Base-by-base conservation (phyloP, 2,797 vertebrate genomes). In the Acanthurus lineatus region DNA sequence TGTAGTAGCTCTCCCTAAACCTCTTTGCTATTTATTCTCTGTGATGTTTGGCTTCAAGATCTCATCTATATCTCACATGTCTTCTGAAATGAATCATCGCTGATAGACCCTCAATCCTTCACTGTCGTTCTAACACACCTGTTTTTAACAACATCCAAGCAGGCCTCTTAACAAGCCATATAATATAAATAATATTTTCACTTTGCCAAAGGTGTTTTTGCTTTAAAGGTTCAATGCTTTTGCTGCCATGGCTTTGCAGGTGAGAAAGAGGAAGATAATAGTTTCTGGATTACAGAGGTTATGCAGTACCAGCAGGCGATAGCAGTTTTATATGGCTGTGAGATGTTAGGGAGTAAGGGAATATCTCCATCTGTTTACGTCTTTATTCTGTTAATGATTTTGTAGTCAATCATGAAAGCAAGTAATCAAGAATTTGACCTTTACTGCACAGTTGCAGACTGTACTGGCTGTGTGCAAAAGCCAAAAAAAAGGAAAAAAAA, bases 51-150 rank as follows among this genome's bases (percentile, higher is more conserved):
- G 17, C 17, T 9, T 64, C 7, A 8, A 67, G 19, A 56, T 38
- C 10, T 68, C 64, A 81, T 75, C 60, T 84, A 70, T 60, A 57
- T 52, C 60, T 81, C 42, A 76, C 56, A 16, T 67, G 73, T 57
- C 38, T 57, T 44, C 15, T 69, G n/a, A 72, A 19, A 25, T 65
- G 15, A 76, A 35, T 74, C n/a, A 67, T 77, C 32, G 54, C 19
- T 53, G 10, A 66, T 44, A 47, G 19, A 53, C 66, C 25, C 54
- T 54, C 16, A 63, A 42, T 10, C 57, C 12, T 19, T 40, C 52
- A 19, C 59, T 28, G 51, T 69, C 53, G 45, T 25, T 42, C 51
- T 63, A n/a, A 66, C 62, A 73, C 74, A 73, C 56, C 48, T 59
- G 53, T 57, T 65, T 62, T 52, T 63, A 38, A 51, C 0, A 1